Evolutionary conservation across 2,113 vertebrate species (phyloP).

Genomic region (Limanda limanda): DNA sequence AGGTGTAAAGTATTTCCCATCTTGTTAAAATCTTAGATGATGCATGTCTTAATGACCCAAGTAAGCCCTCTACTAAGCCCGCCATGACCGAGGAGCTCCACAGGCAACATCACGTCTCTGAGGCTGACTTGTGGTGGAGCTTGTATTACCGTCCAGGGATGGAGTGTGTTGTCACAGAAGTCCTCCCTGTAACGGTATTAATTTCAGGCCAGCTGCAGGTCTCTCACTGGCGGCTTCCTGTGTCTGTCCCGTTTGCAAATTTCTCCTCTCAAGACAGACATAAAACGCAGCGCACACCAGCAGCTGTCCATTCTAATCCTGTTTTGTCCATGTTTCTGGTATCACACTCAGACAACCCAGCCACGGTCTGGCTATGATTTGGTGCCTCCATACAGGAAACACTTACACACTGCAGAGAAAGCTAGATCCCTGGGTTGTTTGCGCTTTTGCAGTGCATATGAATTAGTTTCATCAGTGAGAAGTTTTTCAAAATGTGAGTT

Average conservation of each 20-base stretch:
- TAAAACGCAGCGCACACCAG: slow-evolving; percentile 70
- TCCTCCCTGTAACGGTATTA: slow-evolving; percentile 61
- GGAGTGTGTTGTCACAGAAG: slow-evolving; percentile 44
- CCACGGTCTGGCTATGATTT: slow-evolving; percentile 53
- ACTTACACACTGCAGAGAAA: slow-evolving; percentile 44
- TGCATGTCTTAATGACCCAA: slow-evolving; percentile 43
- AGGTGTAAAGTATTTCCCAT: slow-evolving; percentile 39
- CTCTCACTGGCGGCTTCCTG: slow-evolving; percentile 72
- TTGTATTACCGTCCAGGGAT: slow-evolving; percentile 26
- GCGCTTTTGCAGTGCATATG: slow-evolving; percentile 30
- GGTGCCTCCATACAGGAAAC: slow-evolving; percentile 54
- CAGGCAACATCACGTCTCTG: slow-evolving; percentile 26
- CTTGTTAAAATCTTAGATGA: slow-evolving; percentile 61
- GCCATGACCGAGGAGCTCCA: slow-evolving; percentile 54
- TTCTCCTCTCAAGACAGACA: slow-evolving; percentile 69
- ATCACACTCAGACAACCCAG: slow-evolving; percentile 48
- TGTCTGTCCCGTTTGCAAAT: slow-evolving; percentile 79
- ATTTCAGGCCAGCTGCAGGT: slow-evolving; percentile 76
- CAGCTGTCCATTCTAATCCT: slow-evolving; percentile 83
- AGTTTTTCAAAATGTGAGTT: slow-evolving; percentile 34
- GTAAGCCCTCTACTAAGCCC: slow-evolving; percentile 58
- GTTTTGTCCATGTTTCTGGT: slow-evolving; percentile 57
- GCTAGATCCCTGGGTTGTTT: slow-evolving; percentile 41
- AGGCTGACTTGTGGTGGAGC: slow-evolving; percentile 33
- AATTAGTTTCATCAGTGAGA: slow-evolving; percentile 52